Evolutionary conservation across 53 echinoderm and acorn worm species (phyloP).

Genomic region (Antedon mediterranea): DNA sequence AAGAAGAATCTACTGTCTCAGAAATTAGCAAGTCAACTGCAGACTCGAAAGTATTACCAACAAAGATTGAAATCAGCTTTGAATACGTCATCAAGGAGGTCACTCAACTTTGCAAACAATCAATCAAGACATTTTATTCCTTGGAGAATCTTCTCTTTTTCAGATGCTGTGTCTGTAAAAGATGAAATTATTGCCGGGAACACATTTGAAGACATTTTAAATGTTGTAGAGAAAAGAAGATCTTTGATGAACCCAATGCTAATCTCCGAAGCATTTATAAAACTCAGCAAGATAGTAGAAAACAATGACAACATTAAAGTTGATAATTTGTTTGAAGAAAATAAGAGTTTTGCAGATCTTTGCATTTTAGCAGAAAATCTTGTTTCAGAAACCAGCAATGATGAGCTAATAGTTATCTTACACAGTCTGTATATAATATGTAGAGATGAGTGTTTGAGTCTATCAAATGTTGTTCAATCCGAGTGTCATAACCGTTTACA

Average conservation of each 20-base stretch:
- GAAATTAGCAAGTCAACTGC: no score
- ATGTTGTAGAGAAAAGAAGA: not conserved
- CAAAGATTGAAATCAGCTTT: no score
- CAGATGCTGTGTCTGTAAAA: not conserved
- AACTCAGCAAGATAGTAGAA: not conserved
- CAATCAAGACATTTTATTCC: not conserved
- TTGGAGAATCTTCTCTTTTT: not conserved
- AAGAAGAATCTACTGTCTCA: no score
- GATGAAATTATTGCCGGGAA: not conserved
- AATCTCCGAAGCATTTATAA: not conserved
- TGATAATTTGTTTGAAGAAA: not conserved
- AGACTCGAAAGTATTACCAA: no score
- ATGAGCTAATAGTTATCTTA: constrained; percentile 34
- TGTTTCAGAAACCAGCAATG: constrained; percentile 23
- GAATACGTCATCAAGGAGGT: no score
- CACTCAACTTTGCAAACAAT: not conserved
- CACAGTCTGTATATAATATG: constrained; percentile 32
- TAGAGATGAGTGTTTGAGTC: constrained; percentile 7
- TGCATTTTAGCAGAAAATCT: constrained; percentile 65
- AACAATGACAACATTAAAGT: not conserved
- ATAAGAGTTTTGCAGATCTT: constrained; percentile 44
- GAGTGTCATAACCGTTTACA: constrained; percentile 30
- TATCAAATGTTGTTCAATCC: not conserved
- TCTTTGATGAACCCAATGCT: not conserved
- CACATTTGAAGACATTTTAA: not conserved